Evolutionary conservation across 2,113 vertebrate genomes (phyloP).

Genomic region (Theristicus caerulescens): DNA sequence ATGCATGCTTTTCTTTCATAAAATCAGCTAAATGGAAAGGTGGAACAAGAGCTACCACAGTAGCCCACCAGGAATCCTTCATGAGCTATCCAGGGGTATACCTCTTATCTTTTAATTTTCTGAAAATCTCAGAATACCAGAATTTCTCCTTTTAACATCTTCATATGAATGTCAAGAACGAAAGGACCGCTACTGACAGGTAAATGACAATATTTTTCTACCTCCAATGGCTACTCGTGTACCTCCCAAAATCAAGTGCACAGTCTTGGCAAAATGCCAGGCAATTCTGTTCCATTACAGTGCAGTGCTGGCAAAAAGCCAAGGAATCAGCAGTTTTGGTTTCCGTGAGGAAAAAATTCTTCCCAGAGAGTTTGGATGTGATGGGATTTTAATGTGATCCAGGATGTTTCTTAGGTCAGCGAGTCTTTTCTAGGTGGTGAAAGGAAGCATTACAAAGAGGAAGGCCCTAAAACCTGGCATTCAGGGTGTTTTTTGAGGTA

Average conservation of each 20-base stretch:
- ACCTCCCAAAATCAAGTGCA: background rate
- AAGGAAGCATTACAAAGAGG: background rate
- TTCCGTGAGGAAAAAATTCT: background rate
- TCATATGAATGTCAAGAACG: background rate
- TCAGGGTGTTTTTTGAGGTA: background rate
- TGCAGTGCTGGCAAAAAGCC: background rate
- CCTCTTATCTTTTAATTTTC: background rate
- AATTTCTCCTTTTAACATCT: background rate
- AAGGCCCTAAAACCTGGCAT: background rate
- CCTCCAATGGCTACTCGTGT: background rate
- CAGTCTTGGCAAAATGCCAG: background rate
- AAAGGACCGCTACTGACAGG: background rate
- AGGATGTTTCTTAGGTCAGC: background rate
- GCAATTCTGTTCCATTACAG: background rate
- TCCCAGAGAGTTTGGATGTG: background rate
- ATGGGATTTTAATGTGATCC: conserved; percentile 9
- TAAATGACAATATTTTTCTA: background rate
- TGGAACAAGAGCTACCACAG: background rate
- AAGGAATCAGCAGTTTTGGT: background rate
- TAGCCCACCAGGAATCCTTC: background rate
- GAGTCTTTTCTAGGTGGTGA: background rate
- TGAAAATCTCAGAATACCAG: background rate
- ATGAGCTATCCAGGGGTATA: background rate
- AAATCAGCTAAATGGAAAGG: background rate
- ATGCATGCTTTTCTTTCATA: background rate